Evolutionary conservation across 1,140 invertebrate species (phyloP).

Genomic region (Babylonia areolata): DNA sequence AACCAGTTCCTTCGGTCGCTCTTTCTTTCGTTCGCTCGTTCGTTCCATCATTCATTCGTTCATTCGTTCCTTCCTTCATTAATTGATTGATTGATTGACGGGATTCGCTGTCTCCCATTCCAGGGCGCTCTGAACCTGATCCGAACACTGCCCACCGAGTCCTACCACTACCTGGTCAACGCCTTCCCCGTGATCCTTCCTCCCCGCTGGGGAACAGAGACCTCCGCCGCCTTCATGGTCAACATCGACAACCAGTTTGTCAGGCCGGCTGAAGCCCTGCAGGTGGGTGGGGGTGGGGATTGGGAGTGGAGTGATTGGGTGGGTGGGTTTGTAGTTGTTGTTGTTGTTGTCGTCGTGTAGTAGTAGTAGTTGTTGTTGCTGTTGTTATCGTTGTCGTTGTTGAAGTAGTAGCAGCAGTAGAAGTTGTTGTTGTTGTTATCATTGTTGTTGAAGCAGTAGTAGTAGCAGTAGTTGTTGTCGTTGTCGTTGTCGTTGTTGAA

Average conservation of each 20-base stretch:
- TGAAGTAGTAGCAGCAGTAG: no score
- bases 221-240: conserved; percentile 52
- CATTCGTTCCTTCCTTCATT: conserved; percentile 45
- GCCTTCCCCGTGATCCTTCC: conserved; percentile 51
- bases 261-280: conserved; percentile 38
- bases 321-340: no score
- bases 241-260: conserved; percentile 50
- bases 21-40: background rate
- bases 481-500: background rate
- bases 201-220: conserved; percentile 48
- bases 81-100: no score
- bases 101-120: no score
- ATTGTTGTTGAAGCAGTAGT: no score
- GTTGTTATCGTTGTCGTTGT: no score
- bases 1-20: no score
- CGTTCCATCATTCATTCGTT: conserved; percentile 44
- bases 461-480: background rate
- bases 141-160: background rate
- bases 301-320: no score
- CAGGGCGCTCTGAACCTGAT: conserved; percentile 46
- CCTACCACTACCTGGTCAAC: conserved; percentile 49
- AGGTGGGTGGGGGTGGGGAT: no score
- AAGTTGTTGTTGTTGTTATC: no score
- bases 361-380: no score
- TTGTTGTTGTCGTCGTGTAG: no score